phyloP scores from a whole-genome alignment of 1,140 invertebrate genomes.

The Pachypeltis micranthus region DNA sequence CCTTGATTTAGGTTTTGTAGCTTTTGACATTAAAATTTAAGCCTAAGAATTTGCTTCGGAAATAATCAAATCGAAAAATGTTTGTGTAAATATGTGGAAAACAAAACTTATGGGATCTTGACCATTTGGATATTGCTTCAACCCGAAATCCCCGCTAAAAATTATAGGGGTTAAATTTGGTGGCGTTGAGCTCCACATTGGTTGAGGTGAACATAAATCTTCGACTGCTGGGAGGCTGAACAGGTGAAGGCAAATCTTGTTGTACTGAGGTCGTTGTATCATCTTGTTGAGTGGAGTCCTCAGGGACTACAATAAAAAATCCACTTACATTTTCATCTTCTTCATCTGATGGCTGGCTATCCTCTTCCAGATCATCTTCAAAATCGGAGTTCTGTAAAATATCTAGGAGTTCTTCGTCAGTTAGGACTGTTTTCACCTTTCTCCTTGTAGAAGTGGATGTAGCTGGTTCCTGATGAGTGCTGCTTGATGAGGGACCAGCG shows the following conservation, averaged over 20 bases:
- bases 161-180: slow-evolving; percentile 6
- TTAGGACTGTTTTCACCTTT: slow-evolving; percentile 1
- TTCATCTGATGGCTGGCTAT: slow-evolving; percentile 6
- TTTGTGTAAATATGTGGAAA: slow-evolving; percentile 7
- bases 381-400: slow-evolving; percentile 8
- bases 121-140: slow-evolving; percentile 6
- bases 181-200: slow-evolving; percentile 7
- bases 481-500: slow-evolving; percentile 7
- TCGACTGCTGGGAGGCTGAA: slow-evolving; percentile 9
- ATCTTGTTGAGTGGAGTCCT: slow-evolving; percentile 1
- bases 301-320: slow-evolving; percentile 6
- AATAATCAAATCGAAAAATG: slow-evolving; percentile 1
- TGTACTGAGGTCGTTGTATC: slow-evolving; percentile 5
- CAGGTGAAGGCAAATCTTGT: slow-evolving; percentile 8
- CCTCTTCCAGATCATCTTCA: slow-evolving; percentile 6
- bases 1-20: slow-evolving; percentile 8
- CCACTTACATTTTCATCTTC: slow-evolving; percentile 6
- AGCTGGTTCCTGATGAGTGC: background rate
- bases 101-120: slow-evolving; percentile 6
- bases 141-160: slow-evolving; percentile 4
- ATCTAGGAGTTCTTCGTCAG: slow-evolving; percentile 5
- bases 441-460: slow-evolving; percentile 6
- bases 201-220: slow-evolving; percentile 8
- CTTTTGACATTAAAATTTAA: slow-evolving; percentile 6
- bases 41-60: slow-evolving; percentile 6